Evolutionary conservation across 2,888 invertebrate species (phyloP), one percentile per base, ranked within the genome.

Genomic region (Iphiclides podalirius): DNA sequence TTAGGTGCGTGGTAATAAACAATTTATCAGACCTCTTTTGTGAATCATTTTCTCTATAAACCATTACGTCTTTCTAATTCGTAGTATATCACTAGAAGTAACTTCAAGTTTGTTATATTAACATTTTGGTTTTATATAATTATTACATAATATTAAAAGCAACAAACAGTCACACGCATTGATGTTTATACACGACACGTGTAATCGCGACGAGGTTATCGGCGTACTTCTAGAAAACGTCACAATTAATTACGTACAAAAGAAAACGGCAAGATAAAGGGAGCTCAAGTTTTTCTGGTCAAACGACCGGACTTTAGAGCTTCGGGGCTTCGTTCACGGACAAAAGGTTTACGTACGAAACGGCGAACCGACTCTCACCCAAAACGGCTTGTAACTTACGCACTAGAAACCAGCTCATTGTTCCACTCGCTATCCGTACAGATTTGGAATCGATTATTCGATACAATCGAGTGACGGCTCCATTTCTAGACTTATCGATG

Each of bases 361-460:
- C n/a, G n/a, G n/a, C n/a, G n/a, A n/a, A n/a, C n/a, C n/a, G n/a
- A 34, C 43, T 38, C 42, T 31, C 41, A 37, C 20, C 40, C 35
- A 15, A 35, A 47, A 2, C 35, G 17, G n/a, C 35, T 14, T 17
- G 12, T 26, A 34, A 43, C 38, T 41, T 48, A 44, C 33, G 47
- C 47, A 55, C 58, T 60, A 59, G 58, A 61, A 61, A 60, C 56
- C 55, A 43, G 48, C 52, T 55, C 58, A 64, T 61, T 63, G 61
- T 62, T 58, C 57, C 48, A 55, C 35, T 36, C 17, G n/a, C 28
- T 55, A 58, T 53, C 54, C n/a, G 49, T 51, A 55, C 55, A 58
- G 59, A 63, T 60, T 60, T 58, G 59, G 53, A 62, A 60, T 55
- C 58, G 59, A 60, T 61, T 59, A 60, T 57, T 53, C 54, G 59